Evolutionary conservation across 2,888 invertebrate species (phyloP), one percentile per base, ranked within the genome.

Genomic region (Thereva unica): DNA sequence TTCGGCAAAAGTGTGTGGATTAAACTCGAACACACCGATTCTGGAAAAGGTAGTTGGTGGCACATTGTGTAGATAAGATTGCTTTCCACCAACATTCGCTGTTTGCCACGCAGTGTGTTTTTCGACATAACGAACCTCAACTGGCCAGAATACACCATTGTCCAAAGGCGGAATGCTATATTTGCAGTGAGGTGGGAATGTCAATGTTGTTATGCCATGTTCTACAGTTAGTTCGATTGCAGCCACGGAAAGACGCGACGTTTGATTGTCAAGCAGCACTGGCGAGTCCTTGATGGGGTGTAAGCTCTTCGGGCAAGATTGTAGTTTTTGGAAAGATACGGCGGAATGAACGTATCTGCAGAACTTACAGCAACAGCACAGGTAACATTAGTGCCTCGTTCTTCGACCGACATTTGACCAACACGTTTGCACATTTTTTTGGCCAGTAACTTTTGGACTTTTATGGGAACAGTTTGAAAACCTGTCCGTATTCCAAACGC

Each of bases 191-290:
- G 55, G 55, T 41, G 55, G 55, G 9, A 55, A 40, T 35, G 55
- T 8, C 35, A 55, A 5, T 9, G 38, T 55, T 5, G 37, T 55
- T 4, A 77, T 71, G 4, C 75, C 75, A 69, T 73, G 73, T 41
- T 72, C 71, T 69, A 71, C 72, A 23, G 73, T 74, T 34, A 70
- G 70, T 59, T 75, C 70, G 47, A 77, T 53, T 10, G 68, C 71
- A 23, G 71, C 68, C 6, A 72, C 45, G 5, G 71, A 71, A 6
- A 73, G 23, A 56, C 73, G 73, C 1, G 72, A 71, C 4, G 50
- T 55, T 38, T 74, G 73, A 54, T 73, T 72, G 55, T 73, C 70
- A 9, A 72, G 8, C 8, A 72, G 59, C 47, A 72, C 66, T 5
- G 70, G 70, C 5, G 12, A 40, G 5, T 35, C 56, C 38, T 40